Conservation (phyloP, 2,888 invertebrate genomes). For the Patella pellucida region DNA sequence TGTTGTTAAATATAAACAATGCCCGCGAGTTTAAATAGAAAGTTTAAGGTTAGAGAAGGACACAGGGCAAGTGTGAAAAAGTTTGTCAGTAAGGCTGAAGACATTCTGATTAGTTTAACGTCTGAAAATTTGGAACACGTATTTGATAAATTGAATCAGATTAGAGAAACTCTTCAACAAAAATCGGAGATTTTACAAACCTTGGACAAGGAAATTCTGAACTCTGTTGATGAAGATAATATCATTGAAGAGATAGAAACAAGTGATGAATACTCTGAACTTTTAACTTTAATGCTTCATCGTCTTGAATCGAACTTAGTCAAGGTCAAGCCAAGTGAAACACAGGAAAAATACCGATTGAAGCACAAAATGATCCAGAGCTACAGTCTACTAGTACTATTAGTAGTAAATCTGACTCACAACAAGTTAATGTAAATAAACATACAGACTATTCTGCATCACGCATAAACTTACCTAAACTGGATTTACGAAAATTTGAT, state of each 20-base stretch:
- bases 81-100: not conserved
- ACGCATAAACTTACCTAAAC: not conserved
- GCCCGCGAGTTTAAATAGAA: not conserved
- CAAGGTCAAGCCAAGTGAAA: not conserved
- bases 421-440: too few relatives aligned
- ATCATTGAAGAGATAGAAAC: not conserved
- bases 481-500: not conserved
- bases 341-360: too few relatives aligned
- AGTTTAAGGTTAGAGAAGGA: not conserved
- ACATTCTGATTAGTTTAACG: not conserved
- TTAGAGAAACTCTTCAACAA: not conserved
- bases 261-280: not conserved
- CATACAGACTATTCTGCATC: too few relatives aligned
- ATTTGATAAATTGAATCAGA: not conserved
- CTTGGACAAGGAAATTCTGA: not conserved
- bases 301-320: not conserved
- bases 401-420: too few relatives aligned
- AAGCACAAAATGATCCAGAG: too few relatives aligned
- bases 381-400: too few relatives aligned
- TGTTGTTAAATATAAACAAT: not conserved
- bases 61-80: not conserved
- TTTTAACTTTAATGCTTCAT: not conserved
- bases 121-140: not conserved
- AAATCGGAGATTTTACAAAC: not conserved
- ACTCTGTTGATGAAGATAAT: not conserved